Conservation (phyloP, 1,140 invertebrate genomes). For the Coptotermes formosanus region DNA sequence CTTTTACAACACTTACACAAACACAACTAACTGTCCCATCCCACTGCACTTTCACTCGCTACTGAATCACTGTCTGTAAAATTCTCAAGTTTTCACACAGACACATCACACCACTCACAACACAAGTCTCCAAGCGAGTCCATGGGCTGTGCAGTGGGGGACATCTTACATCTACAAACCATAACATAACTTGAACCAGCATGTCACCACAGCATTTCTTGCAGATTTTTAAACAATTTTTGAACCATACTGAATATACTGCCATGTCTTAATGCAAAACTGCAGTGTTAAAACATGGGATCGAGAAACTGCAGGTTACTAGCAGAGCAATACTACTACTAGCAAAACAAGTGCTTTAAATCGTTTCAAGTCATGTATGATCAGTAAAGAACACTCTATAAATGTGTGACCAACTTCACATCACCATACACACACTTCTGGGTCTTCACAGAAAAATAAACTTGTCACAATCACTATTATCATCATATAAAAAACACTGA, state of each 20-base stretch:
- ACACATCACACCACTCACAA: neutral
- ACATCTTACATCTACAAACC: neutral
- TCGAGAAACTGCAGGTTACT: neutral
- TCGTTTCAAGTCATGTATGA: conserved; percentile 16
- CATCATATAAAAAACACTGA: neutral
- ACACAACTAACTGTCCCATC: neutral
- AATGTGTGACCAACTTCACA: conserved; percentile 1
- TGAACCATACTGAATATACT: neutral
- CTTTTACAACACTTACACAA: conserved; percentile 17
- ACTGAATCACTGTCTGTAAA: neutral
- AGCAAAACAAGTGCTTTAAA: neutral
- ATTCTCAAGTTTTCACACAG: too few relatives aligned
- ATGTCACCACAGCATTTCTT: neutral
- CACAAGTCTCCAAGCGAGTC: neutral
- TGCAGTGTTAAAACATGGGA: neutral
- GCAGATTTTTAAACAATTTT: neutral
- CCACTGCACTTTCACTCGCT: conserved; percentile 8
- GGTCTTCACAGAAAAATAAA: neutral
- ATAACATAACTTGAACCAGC: conserved; percentile 13
- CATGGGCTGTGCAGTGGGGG: neutral
- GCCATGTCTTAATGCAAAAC: neutral
- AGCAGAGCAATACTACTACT: neutral
- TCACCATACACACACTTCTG: conserved; percentile 11
- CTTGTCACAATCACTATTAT: conserved; percentile 21
- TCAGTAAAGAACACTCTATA: neutral